Evolutionary conservation across 2,797 vertebrate genomes (phyloP), one percentile per base, ranked within the genome.

Genomic region (Labroides dimidiatus): DNA sequence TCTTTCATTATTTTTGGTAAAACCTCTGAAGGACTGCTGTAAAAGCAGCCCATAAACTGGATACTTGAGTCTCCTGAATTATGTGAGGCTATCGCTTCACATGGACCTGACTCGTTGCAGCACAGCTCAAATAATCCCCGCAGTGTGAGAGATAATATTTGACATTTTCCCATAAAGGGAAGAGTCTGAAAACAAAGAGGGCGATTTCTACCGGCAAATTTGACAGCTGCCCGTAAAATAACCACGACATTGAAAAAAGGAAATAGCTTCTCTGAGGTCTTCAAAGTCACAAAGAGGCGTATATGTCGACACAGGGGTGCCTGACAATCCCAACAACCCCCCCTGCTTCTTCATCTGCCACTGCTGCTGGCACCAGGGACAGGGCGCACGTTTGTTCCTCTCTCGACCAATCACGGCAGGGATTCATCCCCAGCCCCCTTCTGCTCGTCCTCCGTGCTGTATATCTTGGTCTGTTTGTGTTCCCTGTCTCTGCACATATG

Each of bases 231-330:
- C 73, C 65, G 37, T 69, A 67, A 77, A 82, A 78, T 59, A 58
- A 74, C 71, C 33, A 24, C 4, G 3, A 9, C 14, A 58, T 27
- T 48, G 41, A 59, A 72, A 59, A 72, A 51, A 57, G 54, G 49
- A 67, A 73, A 63, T 13, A 2, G 43, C 19, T 64, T 44, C 66
- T 52, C 64, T 48, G 0, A 39, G 43, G 10, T 2, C 7, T 44
- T 20, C 77, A 70, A 67, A 27, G 30, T 24, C 54, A 87, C 80
- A 86, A 82, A 88, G 78, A 72, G 76, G 74, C 77, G 56, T 73
- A 74, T 81, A 72, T 81, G 57, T 65, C 73, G 76, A 52, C 44
- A 23, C 23, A n/a, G 51, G 47, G 60, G 54, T 50, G 75, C 33
- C 60, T 67, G 78, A 72, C 72, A 61, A 59, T 62, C 49, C 64